phyloP scores from a whole-genome alignment of 92 coral and sea anemone genomes.

The Zoanthus sociatus region DNA sequence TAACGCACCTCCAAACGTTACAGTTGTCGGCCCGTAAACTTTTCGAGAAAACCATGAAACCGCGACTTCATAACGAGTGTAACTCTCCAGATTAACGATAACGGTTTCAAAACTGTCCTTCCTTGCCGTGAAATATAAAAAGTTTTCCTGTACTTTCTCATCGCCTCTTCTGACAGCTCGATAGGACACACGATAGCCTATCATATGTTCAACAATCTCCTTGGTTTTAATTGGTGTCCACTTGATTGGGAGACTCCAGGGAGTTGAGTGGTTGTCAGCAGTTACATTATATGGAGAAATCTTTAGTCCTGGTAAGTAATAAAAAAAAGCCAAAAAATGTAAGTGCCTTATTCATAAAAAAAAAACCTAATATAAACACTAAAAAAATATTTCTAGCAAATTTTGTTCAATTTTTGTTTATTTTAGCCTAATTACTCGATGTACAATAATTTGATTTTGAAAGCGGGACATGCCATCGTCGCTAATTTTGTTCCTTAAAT shows the following conservation, averaged over 20 bases:
- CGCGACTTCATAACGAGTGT: conserved; percentile 63
- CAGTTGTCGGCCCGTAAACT: conserved; percentile 63
- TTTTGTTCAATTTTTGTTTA: too few species aligned
- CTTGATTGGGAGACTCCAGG: conserved; percentile 55
- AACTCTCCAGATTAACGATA: conserved; percentile 54
- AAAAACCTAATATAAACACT: not conserved
- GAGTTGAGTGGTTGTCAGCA: conserved; percentile 69
- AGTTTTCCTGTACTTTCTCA: conserved; percentile 50
- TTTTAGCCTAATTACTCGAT: too few species aligned
- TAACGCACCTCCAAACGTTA: conserved; percentile 67
- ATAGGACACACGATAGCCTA: conserved; percentile 76
- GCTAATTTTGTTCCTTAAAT: too few species aligned
- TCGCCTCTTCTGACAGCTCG: conserved; percentile 70
- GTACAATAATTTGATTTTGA: too few species aligned
- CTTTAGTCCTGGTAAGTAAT: conserved; percentile 54
- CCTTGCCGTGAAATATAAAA: conserved; percentile 60
- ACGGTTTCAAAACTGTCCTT: conserved; percentile 36
- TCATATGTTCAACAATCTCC: conserved; percentile 44
- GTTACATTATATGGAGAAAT: conserved; percentile 67
- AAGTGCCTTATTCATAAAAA: not conserved
- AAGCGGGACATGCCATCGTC: too few species aligned
- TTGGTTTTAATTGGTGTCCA: conserved; percentile 74
- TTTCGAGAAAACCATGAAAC: conserved; percentile 70
- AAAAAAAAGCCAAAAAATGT: not conserved
- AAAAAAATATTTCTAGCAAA: too few species aligned